Evolutionary conservation across 64 coral and sea anemone species (phyloP), one percentile per base, ranked within the genome.

Genomic region (Pocillopora verrucosa): DNA sequence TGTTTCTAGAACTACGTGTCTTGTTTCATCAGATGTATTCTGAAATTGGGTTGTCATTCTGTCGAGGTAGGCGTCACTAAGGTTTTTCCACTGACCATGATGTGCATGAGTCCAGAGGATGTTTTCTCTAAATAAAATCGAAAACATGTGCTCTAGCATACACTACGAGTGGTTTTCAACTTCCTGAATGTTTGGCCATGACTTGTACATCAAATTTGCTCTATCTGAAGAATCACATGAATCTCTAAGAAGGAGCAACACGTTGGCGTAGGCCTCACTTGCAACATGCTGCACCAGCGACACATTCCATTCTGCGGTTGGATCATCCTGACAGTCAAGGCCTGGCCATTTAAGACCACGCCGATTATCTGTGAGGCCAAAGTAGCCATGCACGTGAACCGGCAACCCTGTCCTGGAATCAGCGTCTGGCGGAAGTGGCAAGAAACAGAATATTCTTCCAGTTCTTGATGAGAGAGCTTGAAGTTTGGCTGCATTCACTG

Each of bases 281-380:
- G 90, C 89, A 10, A 98, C 92, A 26, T 25, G 68, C 26, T 87
- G 75, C 63, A 87, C 73, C 51, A 98, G 90, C 74, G 67, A 60
- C 19, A 86, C 80, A 86, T 98, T 94, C 96, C 96, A 98, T 87
- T 98, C 87, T 19, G 92, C 96, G 3, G 92, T 89, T 11, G 86
- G 87, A 76, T 98, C 96, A 89, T 92, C 92, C 72, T 98, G 96
- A 12, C 96, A 82, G 64, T 98, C 96, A 56, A 75, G 67, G 2
- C 70, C 94, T 45, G 92, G 92, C 96, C 96, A 98, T 58, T 98
- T 98, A 11, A 98, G 89, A 34, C 91, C 94, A 0, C 94, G 94
- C 65, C 96, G 87, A 72, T 94, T 98, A 79, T 98, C 96, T 10
- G 92, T 90, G 30, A 98, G 84, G 10, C 96, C 96, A 98, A 98